Evolutionary conservation across 2,113 vertebrate species (phyloP).

Genomic region (Daboia siamensis): DNA sequence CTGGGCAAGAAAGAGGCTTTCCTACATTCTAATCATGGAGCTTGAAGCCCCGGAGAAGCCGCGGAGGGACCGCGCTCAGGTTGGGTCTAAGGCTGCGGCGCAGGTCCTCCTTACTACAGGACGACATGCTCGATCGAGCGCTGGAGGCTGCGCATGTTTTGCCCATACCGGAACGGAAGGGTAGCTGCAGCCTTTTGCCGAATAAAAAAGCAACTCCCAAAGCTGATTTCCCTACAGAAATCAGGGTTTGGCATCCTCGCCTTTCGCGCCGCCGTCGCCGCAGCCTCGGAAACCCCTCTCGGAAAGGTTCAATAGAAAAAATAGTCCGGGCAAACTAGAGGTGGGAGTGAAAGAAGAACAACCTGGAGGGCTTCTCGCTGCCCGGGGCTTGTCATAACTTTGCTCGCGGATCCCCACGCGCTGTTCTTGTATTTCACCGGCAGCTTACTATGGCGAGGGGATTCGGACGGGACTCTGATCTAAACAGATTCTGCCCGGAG

Average conservation of each 20-base stretch:
- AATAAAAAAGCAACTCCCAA: background rate
- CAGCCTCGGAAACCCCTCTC: background rate
- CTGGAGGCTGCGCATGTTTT: background rate
- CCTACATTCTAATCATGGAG: background rate
- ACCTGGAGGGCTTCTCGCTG: background rate
- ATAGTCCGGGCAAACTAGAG: background rate
- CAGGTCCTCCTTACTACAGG: background rate
- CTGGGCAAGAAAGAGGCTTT: background rate
- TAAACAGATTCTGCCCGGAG: background rate
- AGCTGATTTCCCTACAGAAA: background rate
- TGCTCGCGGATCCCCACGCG: background rate
- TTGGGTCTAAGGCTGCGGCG: background rate
- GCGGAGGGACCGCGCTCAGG: background rate
- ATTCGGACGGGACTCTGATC: background rate
- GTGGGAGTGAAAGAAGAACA: background rate
- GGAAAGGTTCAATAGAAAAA: background rate
- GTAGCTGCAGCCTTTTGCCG: background rate
- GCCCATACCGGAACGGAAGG: background rate
- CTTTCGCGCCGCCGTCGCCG: background rate
- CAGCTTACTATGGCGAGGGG: background rate
- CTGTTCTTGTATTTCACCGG: background rate
- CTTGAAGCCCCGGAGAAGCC: background rate
- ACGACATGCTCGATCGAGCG: background rate
- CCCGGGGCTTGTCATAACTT: background rate
- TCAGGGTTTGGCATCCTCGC: background rate